Evolutionary conservation across 2,888 invertebrate species (phyloP).

Genomic region (Mimachlamys varia): DNA sequence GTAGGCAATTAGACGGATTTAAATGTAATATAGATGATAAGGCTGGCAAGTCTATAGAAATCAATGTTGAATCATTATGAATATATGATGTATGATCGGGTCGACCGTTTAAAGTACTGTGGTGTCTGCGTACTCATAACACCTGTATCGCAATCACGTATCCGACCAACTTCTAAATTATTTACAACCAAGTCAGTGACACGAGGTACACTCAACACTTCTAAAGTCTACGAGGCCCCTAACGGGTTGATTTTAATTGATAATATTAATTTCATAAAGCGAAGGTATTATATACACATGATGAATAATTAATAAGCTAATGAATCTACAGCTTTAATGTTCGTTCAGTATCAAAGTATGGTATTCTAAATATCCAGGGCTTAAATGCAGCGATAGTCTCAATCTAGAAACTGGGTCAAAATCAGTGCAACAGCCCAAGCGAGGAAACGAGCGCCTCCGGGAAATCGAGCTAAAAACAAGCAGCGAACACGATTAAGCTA

Average conservation of each 20-base stretch:
- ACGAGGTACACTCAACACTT: background rate
- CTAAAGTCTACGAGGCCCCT: background rate
- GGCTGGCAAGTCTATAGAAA: background rate
- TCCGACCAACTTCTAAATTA: background rate
- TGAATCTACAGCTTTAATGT: too few relatives aligned
- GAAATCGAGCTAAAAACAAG: background rate
- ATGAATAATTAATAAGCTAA: too few relatives aligned
- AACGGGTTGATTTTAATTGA: background rate
- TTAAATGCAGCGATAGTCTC: too few relatives aligned
- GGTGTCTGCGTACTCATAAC: too few relatives aligned
- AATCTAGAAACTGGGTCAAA: too few relatives aligned
- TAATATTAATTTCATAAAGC: background rate
- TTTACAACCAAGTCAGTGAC: background rate
- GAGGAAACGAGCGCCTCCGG: background rate
- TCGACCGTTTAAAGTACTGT: background rate
- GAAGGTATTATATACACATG: too few relatives aligned
- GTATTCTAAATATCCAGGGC: too few relatives aligned
- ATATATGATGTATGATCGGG: background rate
- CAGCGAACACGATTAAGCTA: background rate
- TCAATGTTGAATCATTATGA: background rate
- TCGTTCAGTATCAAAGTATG: too few relatives aligned
- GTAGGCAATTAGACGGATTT: background rate
- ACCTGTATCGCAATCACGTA: too few relatives aligned
- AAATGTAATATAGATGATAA: conserved; percentile 21
- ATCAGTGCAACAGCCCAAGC: background rate